A percentile compares a stretch with the other conserved stretches of the same genome.
Evolutionary conservation across 2,888 invertebrate species (phyloP).

Genomic region (Pomacea canaliculata): DNA sequence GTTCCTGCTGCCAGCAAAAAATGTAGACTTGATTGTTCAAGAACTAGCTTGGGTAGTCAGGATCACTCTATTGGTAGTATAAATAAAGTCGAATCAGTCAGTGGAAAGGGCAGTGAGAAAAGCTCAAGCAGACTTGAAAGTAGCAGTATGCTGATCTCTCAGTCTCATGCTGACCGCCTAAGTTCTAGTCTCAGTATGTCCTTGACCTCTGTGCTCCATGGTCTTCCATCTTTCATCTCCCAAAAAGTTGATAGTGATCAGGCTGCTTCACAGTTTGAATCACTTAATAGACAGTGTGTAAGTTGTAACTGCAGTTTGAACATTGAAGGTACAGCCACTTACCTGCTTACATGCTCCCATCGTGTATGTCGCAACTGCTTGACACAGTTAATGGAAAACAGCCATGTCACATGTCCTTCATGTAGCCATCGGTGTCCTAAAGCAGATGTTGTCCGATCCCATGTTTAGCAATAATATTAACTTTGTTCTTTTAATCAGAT

Average conservation of each 20-base stretch:
- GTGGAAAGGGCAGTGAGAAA: too few relatives aligned
- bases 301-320: not conserved
- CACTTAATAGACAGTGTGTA: not conserved
- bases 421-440: slow-evolving; percentile 13
- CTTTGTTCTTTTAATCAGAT: too few relatives aligned
- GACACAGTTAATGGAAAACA: not conserved
- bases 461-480: slow-evolving; percentile 1
- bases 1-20: too few relatives aligned
- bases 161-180: slow-evolving; percentile 40
- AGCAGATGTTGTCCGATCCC: slow-evolving; percentile 19
- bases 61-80: too few relatives aligned
- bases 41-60: too few relatives aligned
- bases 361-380: slow-evolving; percentile 29
- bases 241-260: not conserved
- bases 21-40: too few relatives aligned
- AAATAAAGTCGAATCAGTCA: too few relatives aligned
- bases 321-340: not conserved
- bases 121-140: too few relatives aligned
- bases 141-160: too few relatives aligned
- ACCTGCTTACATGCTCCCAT: slow-evolving; percentile 41
- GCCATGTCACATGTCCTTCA: slow-evolving; percentile 6
- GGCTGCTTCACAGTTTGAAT: not conserved
- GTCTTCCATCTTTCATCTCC: slow-evolving; percentile 46
- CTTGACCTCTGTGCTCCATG: slow-evolving; percentile 40
- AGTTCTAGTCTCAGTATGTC: slow-evolving; percentile 47